A percentile compares a stretch with the other conserved stretches of the same genome.
Conservation (phyloP, 2,888 invertebrate species). For the Teleiodes luculella region DNA sequence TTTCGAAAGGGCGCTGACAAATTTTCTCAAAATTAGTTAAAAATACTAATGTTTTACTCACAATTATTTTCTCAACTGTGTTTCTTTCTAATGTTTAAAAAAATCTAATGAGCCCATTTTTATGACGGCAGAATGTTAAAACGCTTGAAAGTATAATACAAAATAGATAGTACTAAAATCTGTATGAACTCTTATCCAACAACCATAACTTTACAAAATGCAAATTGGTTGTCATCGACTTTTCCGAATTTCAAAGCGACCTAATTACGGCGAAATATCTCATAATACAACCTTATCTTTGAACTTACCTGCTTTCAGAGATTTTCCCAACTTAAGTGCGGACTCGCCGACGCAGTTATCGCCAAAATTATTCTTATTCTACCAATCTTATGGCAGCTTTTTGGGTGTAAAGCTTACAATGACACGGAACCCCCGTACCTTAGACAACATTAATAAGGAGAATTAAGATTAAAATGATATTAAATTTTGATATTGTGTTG, state of each 20-base stretch:
- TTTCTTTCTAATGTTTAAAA: too few species aligned
- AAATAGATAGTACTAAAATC: too few species aligned
- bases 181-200: neutral
- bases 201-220: neutral
- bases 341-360: slow-evolving; percentile 37
- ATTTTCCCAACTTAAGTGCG: slow-evolving; percentile 30
- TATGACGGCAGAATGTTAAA: too few species aligned
- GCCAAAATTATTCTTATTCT: slow-evolving; percentile 22
- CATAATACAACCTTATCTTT: slow-evolving; percentile 65
- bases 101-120: too few species aligned
- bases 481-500: slow-evolving; percentile 79
- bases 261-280: slow-evolving; percentile 61
- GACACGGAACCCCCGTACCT: slow-evolving; percentile 43
- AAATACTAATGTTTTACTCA: too few species aligned
- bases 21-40: too few species aligned
- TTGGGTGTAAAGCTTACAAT: neutral
- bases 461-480: slow-evolving; percentile 79
- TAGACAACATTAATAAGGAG: slow-evolving; percentile 72
- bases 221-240: slow-evolving; percentile 21
- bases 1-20: too few species aligned
- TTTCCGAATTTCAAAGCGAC: slow-evolving; percentile 48
- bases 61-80: too few species aligned
- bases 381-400: neutral
- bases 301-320: slow-evolving; percentile 67
- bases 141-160: too few species aligned